Base-by-base conservation (phyloP, 2,113 vertebrate species). In the Polypterus bichir region DNA sequence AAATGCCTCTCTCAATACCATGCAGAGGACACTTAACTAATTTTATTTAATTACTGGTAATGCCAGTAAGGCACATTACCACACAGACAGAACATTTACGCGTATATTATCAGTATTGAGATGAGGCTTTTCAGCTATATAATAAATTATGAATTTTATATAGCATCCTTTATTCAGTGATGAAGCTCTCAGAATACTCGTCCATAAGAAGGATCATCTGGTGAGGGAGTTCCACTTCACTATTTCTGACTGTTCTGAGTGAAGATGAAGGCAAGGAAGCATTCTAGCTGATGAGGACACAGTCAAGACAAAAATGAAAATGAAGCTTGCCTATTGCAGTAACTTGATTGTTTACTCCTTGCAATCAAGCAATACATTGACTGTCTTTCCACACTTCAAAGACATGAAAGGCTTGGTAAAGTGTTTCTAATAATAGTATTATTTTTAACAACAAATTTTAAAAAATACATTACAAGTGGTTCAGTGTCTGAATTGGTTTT, bases 391-490 rank as follows among this genome's bases (percentile, higher is more conserved):
- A 58, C 60, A 56, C 44, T 62, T 66, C n/a, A 51, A 57, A 62
- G 65, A 62, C 49, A 9, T 62, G 48, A 59, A 62, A 62, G 60
- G 48, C 59, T 62, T 62, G 65, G 65, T 66, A 66, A 62, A 7
- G 45, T 49, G 56, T 8, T 56, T 46, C 49, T 45, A 49, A n/a
- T 46, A 56, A 48, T 64, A 8, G 27, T 47, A n/a, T 48, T 59
- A 47, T 65, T 55, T 4, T 61, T 6, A n/a, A 56, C 5, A 56
- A 61, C 5, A 27, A 27, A 27, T 27, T 27, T 27, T 27, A 27
- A 27, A 27, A 27, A 27, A 27, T 27, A 27, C 27, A 1, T 27
- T 27, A 27, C 27, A 27, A 27, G 27, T 27, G 2, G 27, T 27
- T 27, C 27, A 27, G 27, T 27, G 27, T 27, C 27, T 27, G 27